Evolutionary conservation across 2,113 vertebrate genomes (phyloP), one percentile per base, ranked within the genome.

Genomic region (Oceanodroma tethys): DNA sequence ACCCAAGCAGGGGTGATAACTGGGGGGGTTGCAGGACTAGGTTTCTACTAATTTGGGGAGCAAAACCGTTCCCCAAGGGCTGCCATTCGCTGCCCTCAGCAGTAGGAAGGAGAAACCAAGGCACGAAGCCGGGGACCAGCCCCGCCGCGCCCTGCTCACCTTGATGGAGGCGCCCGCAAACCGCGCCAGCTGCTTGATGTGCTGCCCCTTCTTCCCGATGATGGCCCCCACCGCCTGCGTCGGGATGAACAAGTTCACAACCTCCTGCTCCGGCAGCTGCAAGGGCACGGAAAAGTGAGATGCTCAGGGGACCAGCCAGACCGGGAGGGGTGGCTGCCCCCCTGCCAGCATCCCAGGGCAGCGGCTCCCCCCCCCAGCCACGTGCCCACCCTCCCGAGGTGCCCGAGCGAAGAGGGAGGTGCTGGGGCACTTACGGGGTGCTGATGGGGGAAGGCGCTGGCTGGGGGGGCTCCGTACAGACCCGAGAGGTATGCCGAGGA

Each of bases 161-260:
- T 99, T 99, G 97, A 99, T 99, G 50, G 99, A 99, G 82, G 99
- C 99, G 4, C 99, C 99, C 1, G 99, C 99, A 25, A 99, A 99
- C 90, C 99, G 98, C 19, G 99, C 99, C 70, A 99, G 98, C 95
- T 99, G 99, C 94, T 99, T 99, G 97, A 99, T 99, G 97, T 99
- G 99, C 59, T 99, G 99, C 43, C 99, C 99, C 95, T 99, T 99
- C 98, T 99, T 99, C 66, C 99, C 99, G 1, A 99, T 99, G 97
- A 99, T 98, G 95, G 99, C 99, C 19, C 99, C 99, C 79, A 99
- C 99, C 2, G 99, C 99, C 98, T 99, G 99, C 20, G 99, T 99
- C 9, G 99, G 99, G 98, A 99, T 99, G 98, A 99, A 99, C 97
- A 99, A 98, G 94, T 99, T 99, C 97, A 99, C 99, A 1, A 99